A percentile compares a stretch with the other conserved stretches of the same genome.
Evolutionary conservation across 2,113 vertebrate species (phyloP).

Genomic region (Drymodes brunneopygia): DNA sequence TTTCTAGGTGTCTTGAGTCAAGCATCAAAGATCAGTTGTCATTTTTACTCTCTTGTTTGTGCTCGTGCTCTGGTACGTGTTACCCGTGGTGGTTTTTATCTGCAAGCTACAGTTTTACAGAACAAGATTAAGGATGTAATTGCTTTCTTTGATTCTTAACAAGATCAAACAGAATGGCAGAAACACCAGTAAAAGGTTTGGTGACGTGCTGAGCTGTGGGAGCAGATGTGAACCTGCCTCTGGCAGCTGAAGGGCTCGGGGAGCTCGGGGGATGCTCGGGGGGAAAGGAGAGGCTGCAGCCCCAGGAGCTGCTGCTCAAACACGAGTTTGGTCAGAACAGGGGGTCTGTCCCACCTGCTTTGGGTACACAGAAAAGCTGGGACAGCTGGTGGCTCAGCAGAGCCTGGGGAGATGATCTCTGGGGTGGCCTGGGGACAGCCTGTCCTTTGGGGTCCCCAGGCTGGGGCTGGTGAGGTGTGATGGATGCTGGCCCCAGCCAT

Average conservation of each 20-base stretch:
- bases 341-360: accelerated
- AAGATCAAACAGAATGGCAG: constrained; percentile 13
- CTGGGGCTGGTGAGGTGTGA: accelerated
- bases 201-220: neutral
- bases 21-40: neutral
- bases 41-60: neutral
- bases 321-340: accelerated
- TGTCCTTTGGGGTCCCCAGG: too few species aligned
- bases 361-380: accelerated
- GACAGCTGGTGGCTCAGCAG: accelerated
- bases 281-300: neutral
- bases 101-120: neutral
- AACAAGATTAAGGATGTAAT: constrained; percentile 50
- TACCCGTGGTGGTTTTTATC: neutral
- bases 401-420: accelerated
- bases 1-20: neutral
- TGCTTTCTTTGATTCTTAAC: constrained; percentile 21
- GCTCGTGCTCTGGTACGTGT: accelerated
- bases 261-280: neutral
- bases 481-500: accelerated
- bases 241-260: accelerated
- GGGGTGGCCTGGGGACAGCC: neutral
- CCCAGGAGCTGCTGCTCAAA: neutral
- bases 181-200: neutral
- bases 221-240: neutral